phyloP scores from a whole-genome alignment of 2,888 invertebrate species.

The Notocelia uddmanniana region DNA sequence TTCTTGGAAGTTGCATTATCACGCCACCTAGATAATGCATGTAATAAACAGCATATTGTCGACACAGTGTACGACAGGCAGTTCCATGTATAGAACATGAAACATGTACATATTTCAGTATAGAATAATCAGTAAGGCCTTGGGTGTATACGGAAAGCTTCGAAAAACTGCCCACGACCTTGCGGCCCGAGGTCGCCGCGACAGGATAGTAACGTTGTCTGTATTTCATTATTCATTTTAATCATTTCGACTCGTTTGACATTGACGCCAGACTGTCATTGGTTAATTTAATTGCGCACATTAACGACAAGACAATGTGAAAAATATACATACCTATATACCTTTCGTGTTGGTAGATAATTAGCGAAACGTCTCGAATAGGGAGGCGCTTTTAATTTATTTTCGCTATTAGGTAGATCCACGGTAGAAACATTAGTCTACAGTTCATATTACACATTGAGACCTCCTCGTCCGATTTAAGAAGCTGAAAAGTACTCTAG shows the following conservation, averaged over 20 bases:
- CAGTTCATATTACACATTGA: too few species aligned
- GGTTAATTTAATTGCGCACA: constrained; percentile 51
- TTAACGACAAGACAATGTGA: constrained; percentile 25
- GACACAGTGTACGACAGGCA: constrained; percentile 26
- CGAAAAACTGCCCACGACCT: constrained; percentile 70
- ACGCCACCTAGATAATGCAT: constrained; percentile 30
- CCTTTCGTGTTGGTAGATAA: not conserved
- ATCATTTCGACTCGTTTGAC: constrained; percentile 49
- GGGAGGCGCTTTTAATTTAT: not conserved
- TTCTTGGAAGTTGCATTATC: constrained; percentile 42
- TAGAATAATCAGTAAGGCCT: constrained; percentile 60
- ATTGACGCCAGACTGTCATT: constrained; percentile 52
- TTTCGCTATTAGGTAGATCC: not conserved
- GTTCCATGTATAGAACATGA: constrained; percentile 20
- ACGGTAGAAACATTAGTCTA: too few species aligned
- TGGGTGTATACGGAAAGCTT: constrained; percentile 75
- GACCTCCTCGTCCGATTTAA: too few species aligned
- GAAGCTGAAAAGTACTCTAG: not conserved
- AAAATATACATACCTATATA: not conserved
- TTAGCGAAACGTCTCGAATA: not conserved
- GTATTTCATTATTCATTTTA: constrained; percentile 45
- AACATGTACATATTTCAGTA: constrained; percentile 17
- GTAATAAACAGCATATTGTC: constrained; percentile 29
- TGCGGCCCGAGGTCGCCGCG: constrained; percentile 67
- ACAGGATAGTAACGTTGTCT: constrained; percentile 48